Conservation (phyloP, 2,888 invertebrate genomes). For the Tiphia femorata region DNA sequence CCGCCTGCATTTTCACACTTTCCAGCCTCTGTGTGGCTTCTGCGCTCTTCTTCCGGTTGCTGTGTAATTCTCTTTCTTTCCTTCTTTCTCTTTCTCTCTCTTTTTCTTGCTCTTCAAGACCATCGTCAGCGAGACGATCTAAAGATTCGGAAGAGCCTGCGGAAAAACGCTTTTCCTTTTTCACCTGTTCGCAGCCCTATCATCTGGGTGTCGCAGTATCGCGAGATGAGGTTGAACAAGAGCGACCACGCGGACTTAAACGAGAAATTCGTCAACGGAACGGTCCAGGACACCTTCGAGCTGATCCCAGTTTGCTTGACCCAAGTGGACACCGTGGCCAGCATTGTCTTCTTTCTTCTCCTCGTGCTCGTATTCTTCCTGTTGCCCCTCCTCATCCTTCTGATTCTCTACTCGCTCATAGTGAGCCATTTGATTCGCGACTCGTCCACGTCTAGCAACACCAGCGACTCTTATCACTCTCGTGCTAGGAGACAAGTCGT, state of each 20-base stretch:
- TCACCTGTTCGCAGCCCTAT: slow-evolving; percentile 84
- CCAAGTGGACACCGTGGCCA: slow-evolving; percentile 82
- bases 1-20: not conserved
- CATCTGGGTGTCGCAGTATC: slow-evolving; percentile 64
- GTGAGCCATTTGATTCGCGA: slow-evolving; percentile 85
- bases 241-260: no score
- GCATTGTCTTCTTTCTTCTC: slow-evolving; percentile 83
- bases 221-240: slow-evolving; percentile 51
- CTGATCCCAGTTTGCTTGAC: slow-evolving; percentile 86
- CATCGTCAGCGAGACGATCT: no score
- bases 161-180: no score
- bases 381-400: slow-evolving; percentile 82
- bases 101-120: no score
- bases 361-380: slow-evolving; percentile 84
- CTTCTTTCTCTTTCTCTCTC: not conserved
- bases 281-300: no score
- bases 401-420: slow-evolving; percentile 86
- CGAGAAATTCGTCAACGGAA: no score
- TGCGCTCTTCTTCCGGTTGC: no score
- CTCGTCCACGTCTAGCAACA: slow-evolving; percentile 76
- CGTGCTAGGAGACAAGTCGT: slow-evolving; percentile 87
- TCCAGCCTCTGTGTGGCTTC: no score
- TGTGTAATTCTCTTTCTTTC: not conserved
- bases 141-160: no score
- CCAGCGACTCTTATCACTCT: slow-evolving; percentile 78